A percentile compares a stretch with the other conserved stretches of the same genome.
These are phyloP conservation scores for Planococcus citri DNA, from an alignment of 1,140 invertebrate species.

Conservation along the genomic window DNA sequence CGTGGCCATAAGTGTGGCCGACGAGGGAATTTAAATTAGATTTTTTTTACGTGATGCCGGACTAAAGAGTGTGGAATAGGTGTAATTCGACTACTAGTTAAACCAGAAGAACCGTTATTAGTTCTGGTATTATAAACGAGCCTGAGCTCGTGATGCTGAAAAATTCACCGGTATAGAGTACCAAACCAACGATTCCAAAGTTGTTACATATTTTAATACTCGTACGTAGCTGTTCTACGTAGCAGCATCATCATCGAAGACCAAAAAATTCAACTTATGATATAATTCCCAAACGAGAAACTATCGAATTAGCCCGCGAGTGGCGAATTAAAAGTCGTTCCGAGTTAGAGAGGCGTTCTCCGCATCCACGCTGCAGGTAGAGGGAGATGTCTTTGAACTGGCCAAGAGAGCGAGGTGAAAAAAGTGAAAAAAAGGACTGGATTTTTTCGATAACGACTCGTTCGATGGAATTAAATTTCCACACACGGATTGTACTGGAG, in stretches of 20 bases:
- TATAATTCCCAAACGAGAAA: neutral
- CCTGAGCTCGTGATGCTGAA: neutral
- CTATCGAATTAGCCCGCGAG: neutral
- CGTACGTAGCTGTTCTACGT: neutral
- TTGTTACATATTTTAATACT: neutral
- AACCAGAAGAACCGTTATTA: neutral
- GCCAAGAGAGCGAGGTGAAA: neutral
- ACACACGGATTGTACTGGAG: no score
- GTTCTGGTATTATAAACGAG: neutral
- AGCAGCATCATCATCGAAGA: neutral
- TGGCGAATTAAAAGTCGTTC: neutral
- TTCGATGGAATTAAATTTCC: neutral
- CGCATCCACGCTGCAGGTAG: no score
- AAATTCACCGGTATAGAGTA: neutral
- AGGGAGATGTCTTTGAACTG: neutral
- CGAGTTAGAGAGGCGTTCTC: no score
- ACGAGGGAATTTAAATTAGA: neutral
- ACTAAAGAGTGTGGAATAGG: no score
- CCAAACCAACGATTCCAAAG: no score
- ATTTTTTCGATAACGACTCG: neutral
- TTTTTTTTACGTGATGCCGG: neutral
- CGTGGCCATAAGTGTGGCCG: no score
- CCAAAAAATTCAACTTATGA: neutral
- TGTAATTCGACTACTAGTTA: neutral
- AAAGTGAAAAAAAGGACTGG: constrained; percentile 6